A percentile compares a stretch with the other conserved stretches of the same genome.
phyloP scores from a whole-genome alignment of 2,888 invertebrate species.

The Hirudinaria manillensis region DNA sequence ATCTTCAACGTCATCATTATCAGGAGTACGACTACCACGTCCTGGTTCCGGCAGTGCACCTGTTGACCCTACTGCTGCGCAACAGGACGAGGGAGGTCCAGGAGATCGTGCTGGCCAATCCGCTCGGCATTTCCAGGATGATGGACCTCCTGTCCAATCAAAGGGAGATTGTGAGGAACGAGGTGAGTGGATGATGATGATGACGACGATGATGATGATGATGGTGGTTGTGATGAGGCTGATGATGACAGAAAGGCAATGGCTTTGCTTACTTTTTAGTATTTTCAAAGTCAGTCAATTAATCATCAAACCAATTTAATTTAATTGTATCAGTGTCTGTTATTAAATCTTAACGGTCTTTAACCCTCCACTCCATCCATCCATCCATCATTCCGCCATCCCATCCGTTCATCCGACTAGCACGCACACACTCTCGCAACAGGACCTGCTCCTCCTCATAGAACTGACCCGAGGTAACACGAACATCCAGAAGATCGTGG shows the following conservation, averaged over 20 bases:
- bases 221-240: too few relatives aligned
- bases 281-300: too few relatives aligned
- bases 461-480: constrained; percentile 89
- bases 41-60: constrained; percentile 78
- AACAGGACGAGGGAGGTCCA: constrained; percentile 65
- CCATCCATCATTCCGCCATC: too few relatives aligned
- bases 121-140: constrained; percentile 89
- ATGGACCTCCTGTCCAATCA: constrained; percentile 92
- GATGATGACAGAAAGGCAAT: too few relatives aligned
- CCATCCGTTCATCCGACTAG: too few relatives aligned
- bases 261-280: too few relatives aligned
- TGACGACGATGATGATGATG: not conserved
- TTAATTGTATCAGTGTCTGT: too few relatives aligned
- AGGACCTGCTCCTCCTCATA: constrained; percentile 77
- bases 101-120: constrained; percentile 57
- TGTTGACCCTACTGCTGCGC: constrained; percentile 77
- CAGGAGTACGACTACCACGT: constrained; percentile 91
- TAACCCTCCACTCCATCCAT: not conserved
- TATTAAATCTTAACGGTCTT: too few relatives aligned
- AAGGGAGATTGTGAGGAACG: constrained; percentile 89
- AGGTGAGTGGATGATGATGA: constrained; percentile 59
- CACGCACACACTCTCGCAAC: not conserved
- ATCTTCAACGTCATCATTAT: too few relatives aligned
- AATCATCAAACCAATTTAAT: too few relatives aligned
- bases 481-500: constrained; percentile 96